phyloP scores from a whole-genome alignment of 1,140 invertebrate genomes.

The Tribolium castaneum region DNA sequence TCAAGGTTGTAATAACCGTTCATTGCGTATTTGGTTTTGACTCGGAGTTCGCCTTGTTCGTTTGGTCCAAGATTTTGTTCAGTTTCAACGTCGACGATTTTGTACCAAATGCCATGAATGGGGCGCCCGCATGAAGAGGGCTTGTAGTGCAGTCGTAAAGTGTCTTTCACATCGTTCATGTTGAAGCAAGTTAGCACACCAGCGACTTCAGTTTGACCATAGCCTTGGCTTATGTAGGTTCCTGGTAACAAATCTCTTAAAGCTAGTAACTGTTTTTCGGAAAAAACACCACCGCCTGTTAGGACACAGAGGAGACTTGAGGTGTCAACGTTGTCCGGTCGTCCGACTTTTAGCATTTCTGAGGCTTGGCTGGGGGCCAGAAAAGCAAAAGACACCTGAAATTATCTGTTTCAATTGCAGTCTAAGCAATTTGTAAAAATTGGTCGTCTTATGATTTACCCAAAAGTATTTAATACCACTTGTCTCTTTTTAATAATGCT shows the following conservation, averaged over 20 bases:
- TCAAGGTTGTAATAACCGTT: constrained; percentile 67
- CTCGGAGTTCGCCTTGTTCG: constrained; percentile 70
- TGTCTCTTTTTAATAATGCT: too few species aligned
- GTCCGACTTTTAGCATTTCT: constrained; percentile 59
- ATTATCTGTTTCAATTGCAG: constrained; percentile 12
- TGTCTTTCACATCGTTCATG: constrained; percentile 48
- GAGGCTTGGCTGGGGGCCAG: constrained; percentile 61
- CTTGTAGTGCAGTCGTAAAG: constrained; percentile 50
- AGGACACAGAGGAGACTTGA: constrained; percentile 48
- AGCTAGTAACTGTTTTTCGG: constrained; percentile 42
- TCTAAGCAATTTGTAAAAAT: too few species aligned
- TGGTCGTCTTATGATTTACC: too few species aligned
- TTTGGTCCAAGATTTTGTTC: constrained; percentile 65
- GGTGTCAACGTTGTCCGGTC: constrained; percentile 56
- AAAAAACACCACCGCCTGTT: constrained; percentile 53
- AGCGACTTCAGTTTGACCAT: constrained; percentile 58
- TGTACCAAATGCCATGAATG: constrained; percentile 53
- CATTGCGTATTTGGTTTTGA: constrained; percentile 66
- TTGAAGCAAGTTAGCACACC: constrained; percentile 53
- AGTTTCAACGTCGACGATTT: constrained; percentile 64
- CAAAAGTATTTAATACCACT: too few species aligned
- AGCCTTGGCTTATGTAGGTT: constrained; percentile 53
- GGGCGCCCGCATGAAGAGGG: constrained; percentile 54
- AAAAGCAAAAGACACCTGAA: constrained; percentile 60
- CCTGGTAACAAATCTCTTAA: constrained; percentile 58